Evolutionary conservation across 2,888 invertebrate genomes (phyloP).

Genomic region (Petrolisthes cinctipes): DNA sequence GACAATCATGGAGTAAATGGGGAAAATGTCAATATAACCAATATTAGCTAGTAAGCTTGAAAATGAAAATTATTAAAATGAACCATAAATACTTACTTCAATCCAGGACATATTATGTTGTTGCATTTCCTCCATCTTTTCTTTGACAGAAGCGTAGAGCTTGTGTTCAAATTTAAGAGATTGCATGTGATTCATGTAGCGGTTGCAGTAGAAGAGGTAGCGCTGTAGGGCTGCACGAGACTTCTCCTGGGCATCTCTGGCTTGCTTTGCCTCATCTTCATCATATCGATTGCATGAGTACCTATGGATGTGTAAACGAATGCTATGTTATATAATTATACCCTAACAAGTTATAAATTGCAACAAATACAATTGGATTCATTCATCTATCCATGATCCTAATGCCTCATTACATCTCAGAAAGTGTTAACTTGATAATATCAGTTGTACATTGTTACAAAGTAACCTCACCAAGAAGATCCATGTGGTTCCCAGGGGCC

Average conservation of each 20-base stretch:
- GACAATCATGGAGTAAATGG: neutral
- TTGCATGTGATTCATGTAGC: conserved; percentile 99
- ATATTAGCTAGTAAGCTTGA: neutral
- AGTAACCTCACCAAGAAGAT: conserved; percentile 81
- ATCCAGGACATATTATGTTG: conserved; percentile 99
- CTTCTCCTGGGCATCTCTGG: conserved; percentile 94
- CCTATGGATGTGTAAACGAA: conserved; percentile 69
- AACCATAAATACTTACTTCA: conserved; percentile 76
- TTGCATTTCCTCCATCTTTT: conserved; percentile 99
- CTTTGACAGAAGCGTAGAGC: conserved; percentile 93
- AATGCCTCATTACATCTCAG: no score
- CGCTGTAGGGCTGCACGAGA: conserved; percentile 94
- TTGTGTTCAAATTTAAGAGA: conserved; percentile 97
- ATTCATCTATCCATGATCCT: no score
- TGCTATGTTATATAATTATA: no score
- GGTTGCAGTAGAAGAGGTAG: conserved; percentile 98
- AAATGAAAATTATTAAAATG: neutral
- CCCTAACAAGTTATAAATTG: no score
- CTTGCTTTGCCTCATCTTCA: conserved; percentile 95
- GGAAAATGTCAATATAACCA: neutral
- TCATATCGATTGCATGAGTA: conserved; percentile 98
- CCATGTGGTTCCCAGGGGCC: conserved; percentile 99
- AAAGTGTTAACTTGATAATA: neutral
- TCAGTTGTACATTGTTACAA: no score
- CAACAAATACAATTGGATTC: no score